These are phyloP conservation scores for Caenorhabditis afra DNA, from an alignment of 2,888 invertebrate species.

Conservation along the genomic window DNA sequence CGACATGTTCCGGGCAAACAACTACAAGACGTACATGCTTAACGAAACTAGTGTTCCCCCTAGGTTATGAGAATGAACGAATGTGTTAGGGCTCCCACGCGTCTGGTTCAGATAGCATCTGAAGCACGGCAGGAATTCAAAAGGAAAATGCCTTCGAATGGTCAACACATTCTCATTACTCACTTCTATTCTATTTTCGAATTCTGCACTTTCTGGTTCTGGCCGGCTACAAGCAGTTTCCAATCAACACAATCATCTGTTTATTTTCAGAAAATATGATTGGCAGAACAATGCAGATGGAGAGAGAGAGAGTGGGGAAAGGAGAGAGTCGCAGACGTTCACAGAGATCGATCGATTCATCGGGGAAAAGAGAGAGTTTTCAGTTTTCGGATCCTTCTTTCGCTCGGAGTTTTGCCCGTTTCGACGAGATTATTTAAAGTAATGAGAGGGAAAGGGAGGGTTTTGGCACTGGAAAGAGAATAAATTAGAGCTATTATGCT, in stretches of 20 bases:
- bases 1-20: constrained; percentile 64
- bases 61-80: constrained; percentile 47
- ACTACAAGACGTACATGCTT: constrained; percentile 63
- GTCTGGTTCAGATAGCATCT: constrained; percentile 4
- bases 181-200: constrained; percentile 31
- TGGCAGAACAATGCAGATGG: constrained; percentile 10
- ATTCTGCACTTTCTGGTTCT: background rate
- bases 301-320: constrained; percentile 7
- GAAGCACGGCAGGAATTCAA: constrained; percentile 22
- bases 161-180: constrained; percentile 7
- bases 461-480: constrained; percentile 26
- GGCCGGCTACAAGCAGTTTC: constrained; percentile 18
- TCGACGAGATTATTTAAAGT: constrained; percentile 40
- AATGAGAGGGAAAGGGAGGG: constrained; percentile 11
- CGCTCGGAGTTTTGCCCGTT: constrained; percentile 41
- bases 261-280: constrained; percentile 22
- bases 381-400: constrained; percentile 22
- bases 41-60: constrained; percentile 67
- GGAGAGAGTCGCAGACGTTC: constrained; percentile 24
- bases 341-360: constrained; percentile 34
- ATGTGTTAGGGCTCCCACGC: constrained; percentile 15
- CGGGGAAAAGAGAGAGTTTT: constrained; percentile 1
- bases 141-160: background rate
- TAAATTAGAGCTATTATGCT: constrained; percentile 32
- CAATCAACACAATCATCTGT: constrained; percentile 48